phyloP scores from a whole-genome alignment of 2,113 vertebrate species.

The Albula glossodonta region DNA sequence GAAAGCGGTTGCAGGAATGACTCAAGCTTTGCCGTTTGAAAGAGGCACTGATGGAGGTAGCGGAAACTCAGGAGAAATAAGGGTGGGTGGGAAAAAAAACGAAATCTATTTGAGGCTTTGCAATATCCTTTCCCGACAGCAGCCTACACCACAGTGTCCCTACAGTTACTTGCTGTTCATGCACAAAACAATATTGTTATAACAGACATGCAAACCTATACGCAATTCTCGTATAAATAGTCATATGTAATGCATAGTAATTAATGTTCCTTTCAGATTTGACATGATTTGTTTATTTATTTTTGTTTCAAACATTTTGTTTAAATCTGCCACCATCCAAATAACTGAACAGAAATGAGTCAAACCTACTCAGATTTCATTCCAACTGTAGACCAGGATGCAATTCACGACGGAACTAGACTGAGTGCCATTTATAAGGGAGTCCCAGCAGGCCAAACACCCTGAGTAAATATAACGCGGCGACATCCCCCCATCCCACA shows the following conservation, averaged over 20 bases:
- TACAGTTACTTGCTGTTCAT: not conserved
- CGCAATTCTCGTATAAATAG: not conserved
- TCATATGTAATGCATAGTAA: not conserved
- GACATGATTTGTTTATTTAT: not conserved
- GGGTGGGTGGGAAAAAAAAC: not conserved
- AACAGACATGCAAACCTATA: not conserved
- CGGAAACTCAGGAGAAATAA: not conserved
- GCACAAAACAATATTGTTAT: not conserved
- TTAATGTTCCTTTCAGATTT: not conserved
- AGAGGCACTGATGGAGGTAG: not conserved
- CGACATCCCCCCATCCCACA: constrained; percentile 3
- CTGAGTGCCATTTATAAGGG: not conserved
- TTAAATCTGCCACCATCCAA: not conserved
- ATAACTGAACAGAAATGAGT: not conserved
- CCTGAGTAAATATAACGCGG: constrained; percentile 13
- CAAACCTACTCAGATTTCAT: not conserved
- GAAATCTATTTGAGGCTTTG: not conserved
- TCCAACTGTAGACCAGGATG: not conserved
- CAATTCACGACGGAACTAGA: not conserved
- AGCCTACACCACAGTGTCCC: not conserved
- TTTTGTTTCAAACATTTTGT: not conserved
- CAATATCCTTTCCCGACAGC: not conserved
- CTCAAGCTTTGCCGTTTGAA: not conserved
- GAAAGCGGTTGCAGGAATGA: not conserved
- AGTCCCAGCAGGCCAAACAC: not conserved